Evolutionary conservation across 2,888 invertebrate genomes (phyloP), one percentile per base, ranked within the genome.

Genomic region (Thecophora atra): DNA sequence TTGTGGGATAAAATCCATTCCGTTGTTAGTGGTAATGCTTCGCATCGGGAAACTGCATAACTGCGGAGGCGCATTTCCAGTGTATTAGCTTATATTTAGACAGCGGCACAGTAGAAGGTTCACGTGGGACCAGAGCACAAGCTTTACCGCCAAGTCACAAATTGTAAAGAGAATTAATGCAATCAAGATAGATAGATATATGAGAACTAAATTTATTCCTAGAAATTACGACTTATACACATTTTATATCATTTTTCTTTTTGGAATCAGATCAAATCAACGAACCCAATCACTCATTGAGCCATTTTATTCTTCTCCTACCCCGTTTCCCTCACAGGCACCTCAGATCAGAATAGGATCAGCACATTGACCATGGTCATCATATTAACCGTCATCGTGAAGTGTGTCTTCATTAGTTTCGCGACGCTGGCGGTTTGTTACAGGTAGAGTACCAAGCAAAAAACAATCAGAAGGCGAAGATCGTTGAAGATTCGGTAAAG

Each of bases 331-430:
- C 67, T 47, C 42, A 19, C 93, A 94, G 94, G 90, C 89, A 90
- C 90, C 87, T 89, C 91, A 88, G 90, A 91, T 88, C 90, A 91
- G 86, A 91, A 92, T 90, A 93, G 93, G 90, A 91, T 95, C 90
- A 94, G 94, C 91, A 95, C 95, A 86, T 90, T 94, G 88, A 90
- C 90, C 88, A 93, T 96, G 94, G 96, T 96, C 89, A 90, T 95
- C 90, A 93, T 96, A 89, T 92, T 96, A 91, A 94, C 95, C 88
- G 92, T 92, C 88, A 94, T 94, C 89, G 95, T 96, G 89, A 95
- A 93, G 88, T 92, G 92, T 88, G 95, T 96, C 92, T 96, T 96
- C 94, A 92, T 95, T 91, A 93, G 93, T 92, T 96, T 96, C 92
- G 94, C 96, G 89, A 91, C 94, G 89, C 91, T 94, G 91, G 96